phyloP scores from a whole-genome alignment of 30 jellyfish, hydroid and myxozoan species.

The Mastigias papua region DNA sequence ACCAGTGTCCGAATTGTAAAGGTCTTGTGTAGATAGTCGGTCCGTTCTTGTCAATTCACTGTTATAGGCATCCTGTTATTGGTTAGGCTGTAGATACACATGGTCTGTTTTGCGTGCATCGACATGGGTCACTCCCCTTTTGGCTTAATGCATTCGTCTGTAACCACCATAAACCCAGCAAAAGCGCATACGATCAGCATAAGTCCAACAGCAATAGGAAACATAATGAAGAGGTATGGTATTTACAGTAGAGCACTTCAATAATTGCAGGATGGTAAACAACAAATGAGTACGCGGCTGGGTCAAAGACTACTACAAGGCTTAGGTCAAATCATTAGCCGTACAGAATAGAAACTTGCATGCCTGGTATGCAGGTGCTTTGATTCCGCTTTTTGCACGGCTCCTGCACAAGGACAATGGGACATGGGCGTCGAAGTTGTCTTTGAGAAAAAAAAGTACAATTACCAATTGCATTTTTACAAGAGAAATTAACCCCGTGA shows the following conservation, averaged over 20 bases:
- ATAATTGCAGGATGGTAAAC: slow-evolving; percentile 2
- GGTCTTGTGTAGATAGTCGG: too few species aligned
- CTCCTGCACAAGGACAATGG: slow-evolving; percentile 9
- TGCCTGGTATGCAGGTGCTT: slow-evolving; percentile 23
- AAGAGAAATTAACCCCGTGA: not conserved
- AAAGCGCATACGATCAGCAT: slow-evolving; percentile 78
- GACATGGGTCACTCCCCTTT: slow-evolving; percentile 13
- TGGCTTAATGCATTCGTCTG: slow-evolving; percentile 81
- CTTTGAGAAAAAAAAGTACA: not conserved
- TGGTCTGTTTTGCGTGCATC: not conserved
- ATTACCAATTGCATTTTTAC: not conserved
- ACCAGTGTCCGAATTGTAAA: too few species aligned
- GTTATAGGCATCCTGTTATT: too few species aligned
- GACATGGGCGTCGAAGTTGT: too few species aligned
- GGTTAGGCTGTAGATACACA: not conserved
- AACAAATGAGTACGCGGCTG: slow-evolving; percentile 1
- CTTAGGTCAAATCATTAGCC: slow-evolving; percentile 19
- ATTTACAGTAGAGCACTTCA: not conserved
- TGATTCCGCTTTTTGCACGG: slow-evolving; percentile 21
- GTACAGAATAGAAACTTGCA: slow-evolving; percentile 16
- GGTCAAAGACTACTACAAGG: slow-evolving; percentile 40
- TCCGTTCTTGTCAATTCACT: too few species aligned
- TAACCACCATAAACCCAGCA: slow-evolving; percentile 87
- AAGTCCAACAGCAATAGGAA: slow-evolving; percentile 77
- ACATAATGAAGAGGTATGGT: slow-evolving; percentile 19